These are phyloP conservation scores for Thalassoma bifasciatum DNA, from an alignment of 2,113 vertebrate genomes.

Conservation along the genomic window DNA sequence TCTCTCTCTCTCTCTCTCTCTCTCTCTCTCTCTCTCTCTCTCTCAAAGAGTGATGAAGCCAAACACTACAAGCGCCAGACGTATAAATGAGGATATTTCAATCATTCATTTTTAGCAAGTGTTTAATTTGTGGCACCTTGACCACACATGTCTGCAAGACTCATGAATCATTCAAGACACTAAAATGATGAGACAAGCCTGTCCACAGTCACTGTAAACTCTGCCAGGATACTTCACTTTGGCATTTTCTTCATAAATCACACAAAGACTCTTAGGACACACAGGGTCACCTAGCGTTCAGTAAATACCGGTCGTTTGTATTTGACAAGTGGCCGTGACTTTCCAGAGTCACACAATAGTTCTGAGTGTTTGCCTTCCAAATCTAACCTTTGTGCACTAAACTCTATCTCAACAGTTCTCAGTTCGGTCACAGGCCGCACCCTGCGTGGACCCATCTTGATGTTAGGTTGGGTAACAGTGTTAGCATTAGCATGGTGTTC, in stretches of 20 bases:
- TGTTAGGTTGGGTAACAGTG: slow-evolving; percentile 71
- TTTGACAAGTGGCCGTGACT: slow-evolving; percentile 80
- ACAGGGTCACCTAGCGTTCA: slow-evolving; percentile 72
- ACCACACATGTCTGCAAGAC: slow-evolving; percentile 64
- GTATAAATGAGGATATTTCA: slow-evolving; percentile 58
- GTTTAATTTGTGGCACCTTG: slow-evolving; percentile 19
- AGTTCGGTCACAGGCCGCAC: slow-evolving; percentile 73
- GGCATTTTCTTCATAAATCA: slow-evolving; percentile 74
- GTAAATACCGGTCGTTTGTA: slow-evolving; percentile 71
- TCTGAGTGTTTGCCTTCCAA: slow-evolving; percentile 77
- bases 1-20: no score
- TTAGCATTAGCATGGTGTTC: slow-evolving; percentile 72
- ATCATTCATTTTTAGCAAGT: slow-evolving; percentile 21
- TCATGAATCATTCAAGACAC: slow-evolving; percentile 58
- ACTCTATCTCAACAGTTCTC: slow-evolving; percentile 75
- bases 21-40: slow-evolving; percentile 10
- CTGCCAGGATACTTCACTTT: slow-evolving; percentile 60
- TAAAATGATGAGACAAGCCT: slow-evolving; percentile 69
- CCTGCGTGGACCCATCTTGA: slow-evolving; percentile 74
- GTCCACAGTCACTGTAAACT: slow-evolving; percentile 52
- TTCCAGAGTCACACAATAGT: slow-evolving; percentile 74
- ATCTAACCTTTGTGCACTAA: slow-evolving; percentile 79
- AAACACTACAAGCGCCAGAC: slow-evolving; percentile 45
- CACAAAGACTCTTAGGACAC: slow-evolving; percentile 65
- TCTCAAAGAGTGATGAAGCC: slow-evolving; percentile 43